A percentile compares a stretch with the other conserved stretches of the same genome.
Evolutionary conservation across 2,113 vertebrate genomes (phyloP).

Genomic region (Dolichotis patagonum): DNA sequence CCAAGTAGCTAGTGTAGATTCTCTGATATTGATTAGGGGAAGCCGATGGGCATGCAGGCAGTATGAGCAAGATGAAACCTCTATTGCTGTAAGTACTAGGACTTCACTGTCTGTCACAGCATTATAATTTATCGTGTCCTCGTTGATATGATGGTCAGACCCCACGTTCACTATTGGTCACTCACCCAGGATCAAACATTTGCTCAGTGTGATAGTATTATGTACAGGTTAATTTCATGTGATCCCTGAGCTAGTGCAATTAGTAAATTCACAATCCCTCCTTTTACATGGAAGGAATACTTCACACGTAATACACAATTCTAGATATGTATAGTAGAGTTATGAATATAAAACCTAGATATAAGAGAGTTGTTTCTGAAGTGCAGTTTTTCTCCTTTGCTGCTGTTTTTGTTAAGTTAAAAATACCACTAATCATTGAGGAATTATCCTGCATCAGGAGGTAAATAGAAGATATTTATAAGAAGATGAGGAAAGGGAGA

Average conservation of each 20-base stretch:
- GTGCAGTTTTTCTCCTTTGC: not conserved
- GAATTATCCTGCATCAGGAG: not conserved
- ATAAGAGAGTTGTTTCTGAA: not conserved
- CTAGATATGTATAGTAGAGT: not conserved
- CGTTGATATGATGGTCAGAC: not conserved
- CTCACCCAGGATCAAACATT: not conserved
- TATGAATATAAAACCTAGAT: not conserved
- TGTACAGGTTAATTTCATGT: not conserved
- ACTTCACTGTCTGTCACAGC: not conserved
- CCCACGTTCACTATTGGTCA: not conserved
- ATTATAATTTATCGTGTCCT: not conserved
- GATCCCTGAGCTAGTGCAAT: not conserved
- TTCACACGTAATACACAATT: not conserved
- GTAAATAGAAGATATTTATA: not conserved
- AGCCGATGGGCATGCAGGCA: not conserved
- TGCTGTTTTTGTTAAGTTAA: not conserved
- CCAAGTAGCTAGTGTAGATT: not conserved
- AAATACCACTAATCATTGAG: not conserved
- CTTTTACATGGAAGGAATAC: not conserved
- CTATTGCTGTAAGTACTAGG: not conserved
- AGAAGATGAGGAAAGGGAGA: not conserved
- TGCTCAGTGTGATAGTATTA: not conserved
- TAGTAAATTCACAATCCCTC: not conserved
- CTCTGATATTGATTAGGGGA: not conserved
- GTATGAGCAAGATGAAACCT: not conserved